Percentiles rank a stretch among this genome's conserved stretches.
Conservation (phyloP, 2,797 vertebrate species). For the Danio kyathit region DNA sequence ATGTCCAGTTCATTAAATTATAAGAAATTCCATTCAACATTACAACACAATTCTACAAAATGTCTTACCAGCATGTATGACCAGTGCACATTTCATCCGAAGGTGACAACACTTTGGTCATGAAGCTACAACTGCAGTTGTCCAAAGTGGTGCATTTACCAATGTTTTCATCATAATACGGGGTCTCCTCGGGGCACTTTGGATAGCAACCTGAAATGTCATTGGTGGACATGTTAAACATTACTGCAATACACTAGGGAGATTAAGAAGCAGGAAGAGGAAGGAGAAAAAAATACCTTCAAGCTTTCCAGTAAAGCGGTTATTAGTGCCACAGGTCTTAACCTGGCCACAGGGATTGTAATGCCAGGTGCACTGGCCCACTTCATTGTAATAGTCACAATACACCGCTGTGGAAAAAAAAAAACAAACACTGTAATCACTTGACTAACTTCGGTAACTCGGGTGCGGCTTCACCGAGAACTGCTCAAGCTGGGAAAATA, state of each 20-base stretch:
- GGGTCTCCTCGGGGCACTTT: slow-evolving; percentile 76
- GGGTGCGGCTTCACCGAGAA: slow-evolving; percentile 22
- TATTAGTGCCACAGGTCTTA: slow-evolving; percentile 76
- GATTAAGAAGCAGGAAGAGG: background rate
- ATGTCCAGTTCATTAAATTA: background rate
- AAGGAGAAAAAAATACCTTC: slow-evolving; percentile 77
- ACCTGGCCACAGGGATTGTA: slow-evolving; percentile 82
- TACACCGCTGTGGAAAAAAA: slow-evolving; percentile 77
- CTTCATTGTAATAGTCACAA: slow-evolving; percentile 87
- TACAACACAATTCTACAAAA: background rate
- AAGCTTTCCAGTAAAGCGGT: slow-evolving; percentile 74
- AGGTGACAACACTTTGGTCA: slow-evolving; percentile 67
- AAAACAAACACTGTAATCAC: slow-evolving; percentile 26
- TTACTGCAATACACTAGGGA: background rate
- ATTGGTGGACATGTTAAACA: background rate
- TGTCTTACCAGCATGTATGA: slow-evolving; percentile 70
- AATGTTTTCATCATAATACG: slow-evolving; percentile 85
- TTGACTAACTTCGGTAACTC: slow-evolving; percentile 28
- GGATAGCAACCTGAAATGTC: slow-evolving; percentile 84
- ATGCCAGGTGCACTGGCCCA: slow-evolving; percentile 81
- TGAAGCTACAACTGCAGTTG: slow-evolving; percentile 82
- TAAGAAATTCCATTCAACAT: background rate
- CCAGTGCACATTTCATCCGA: slow-evolving; percentile 48
- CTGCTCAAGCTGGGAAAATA: background rate
- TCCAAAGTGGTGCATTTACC: slow-evolving; percentile 76